Evolutionary conservation across 2,113 vertebrate genomes (phyloP).

Genomic region (Limanda limanda): DNA sequence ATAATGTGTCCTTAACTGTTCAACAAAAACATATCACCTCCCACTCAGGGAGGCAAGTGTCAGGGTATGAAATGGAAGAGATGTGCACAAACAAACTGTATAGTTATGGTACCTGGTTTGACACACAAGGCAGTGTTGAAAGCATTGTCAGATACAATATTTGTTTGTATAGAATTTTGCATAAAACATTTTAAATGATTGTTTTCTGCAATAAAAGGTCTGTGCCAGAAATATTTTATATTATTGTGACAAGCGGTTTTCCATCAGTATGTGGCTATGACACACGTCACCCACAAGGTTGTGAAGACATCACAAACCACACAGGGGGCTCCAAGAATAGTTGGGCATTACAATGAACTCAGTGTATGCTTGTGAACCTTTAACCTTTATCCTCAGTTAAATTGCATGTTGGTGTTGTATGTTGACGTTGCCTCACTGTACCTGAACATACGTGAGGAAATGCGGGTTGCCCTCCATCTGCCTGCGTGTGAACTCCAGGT

Average conservation of each 20-base stretch:
- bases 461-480: slow-evolving; percentile 81
- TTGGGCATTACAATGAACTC: slow-evolving; percentile 21
- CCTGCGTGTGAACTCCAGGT: slow-evolving; percentile 80
- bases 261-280: background rate
- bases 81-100: background rate
- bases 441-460: slow-evolving; percentile 82
- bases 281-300: too few relatives aligned
- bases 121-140: background rate
- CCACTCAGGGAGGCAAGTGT: slow-evolving; percentile 5
- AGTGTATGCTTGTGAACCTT: background rate
- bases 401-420: background rate
- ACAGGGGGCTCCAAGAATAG: slow-evolving; percentile 7
- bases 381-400: slow-evolving; percentile 3
- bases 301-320: slow-evolving; percentile 34
- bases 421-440: slow-evolving; percentile 41
- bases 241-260: slow-evolving; percentile 16
- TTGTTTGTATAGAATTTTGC: too few relatives aligned
- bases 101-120: background rate
- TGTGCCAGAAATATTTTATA: background rate
- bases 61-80: background rate
- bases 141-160: too few relatives aligned
- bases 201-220: background rate
- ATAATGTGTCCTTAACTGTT: slow-evolving; percentile 9
- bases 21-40: slow-evolving; percentile 19
- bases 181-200: background rate